These are phyloP conservation scores for Nothoprocta pentlandii DNA, from an alignment of 2,113 vertebrate species.

Conservation along the genomic window DNA sequence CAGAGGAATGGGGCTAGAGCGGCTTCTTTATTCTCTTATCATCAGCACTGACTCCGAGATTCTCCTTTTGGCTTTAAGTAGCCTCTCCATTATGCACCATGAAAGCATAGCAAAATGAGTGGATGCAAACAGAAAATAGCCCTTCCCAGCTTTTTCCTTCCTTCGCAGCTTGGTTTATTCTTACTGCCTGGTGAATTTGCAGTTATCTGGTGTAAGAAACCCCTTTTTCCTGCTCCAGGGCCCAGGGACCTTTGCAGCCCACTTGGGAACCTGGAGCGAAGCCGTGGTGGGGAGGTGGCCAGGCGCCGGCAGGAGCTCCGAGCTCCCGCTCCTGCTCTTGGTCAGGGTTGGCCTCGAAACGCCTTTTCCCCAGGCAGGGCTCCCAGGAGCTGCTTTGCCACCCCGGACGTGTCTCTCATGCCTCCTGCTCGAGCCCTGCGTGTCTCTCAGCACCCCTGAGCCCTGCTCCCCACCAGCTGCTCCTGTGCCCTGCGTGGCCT, in stretches of 20 bases:
- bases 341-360: background rate
- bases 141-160: background rate
- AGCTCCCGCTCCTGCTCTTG: background rate
- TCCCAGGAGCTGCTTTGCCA: constrained; percentile 9
- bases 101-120: background rate
- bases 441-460: constrained; percentile 2
- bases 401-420: background rate
- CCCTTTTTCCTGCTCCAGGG: background rate
- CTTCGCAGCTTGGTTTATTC: background rate
- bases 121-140: background rate
- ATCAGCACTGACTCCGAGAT: background rate
- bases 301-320: background rate
- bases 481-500: background rate
- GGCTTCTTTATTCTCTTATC: background rate
- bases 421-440: background rate
- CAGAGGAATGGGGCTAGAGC: background rate
- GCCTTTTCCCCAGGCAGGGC: background rate
- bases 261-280: background rate
- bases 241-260: background rate
- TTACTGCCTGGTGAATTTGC: background rate
- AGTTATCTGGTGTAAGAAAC: background rate
- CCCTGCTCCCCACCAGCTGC: constrained; percentile 24
- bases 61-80: background rate
- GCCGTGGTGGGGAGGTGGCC: background rate
- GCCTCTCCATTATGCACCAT: background rate